Evolutionary conservation across 2,797 vertebrate genomes (phyloP).

Genomic region (Micropoecilia bifurca): DNA sequence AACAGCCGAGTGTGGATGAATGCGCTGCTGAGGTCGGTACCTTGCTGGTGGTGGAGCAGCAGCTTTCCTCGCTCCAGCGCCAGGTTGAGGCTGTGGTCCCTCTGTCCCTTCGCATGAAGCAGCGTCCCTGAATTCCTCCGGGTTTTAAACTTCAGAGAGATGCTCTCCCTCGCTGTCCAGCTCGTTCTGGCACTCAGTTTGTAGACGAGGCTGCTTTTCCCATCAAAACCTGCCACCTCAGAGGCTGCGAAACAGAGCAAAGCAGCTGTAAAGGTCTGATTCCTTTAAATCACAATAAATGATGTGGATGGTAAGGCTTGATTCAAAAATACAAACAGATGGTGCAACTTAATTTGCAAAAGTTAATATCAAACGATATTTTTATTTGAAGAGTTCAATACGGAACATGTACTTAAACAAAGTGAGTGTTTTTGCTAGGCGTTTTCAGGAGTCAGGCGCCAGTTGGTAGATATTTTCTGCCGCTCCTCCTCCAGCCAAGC

Average conservation of each 20-base stretch:
- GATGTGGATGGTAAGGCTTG: not conserved
- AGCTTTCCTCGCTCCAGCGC: constrained; percentile 90
- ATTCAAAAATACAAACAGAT: not conserved
- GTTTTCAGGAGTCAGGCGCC: not conserved
- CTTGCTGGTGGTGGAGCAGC: constrained; percentile 89
- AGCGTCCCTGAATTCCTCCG: constrained; percentile 90
- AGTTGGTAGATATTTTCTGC: not conserved
- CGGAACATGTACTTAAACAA: not conserved
- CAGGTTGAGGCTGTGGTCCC: constrained; percentile 91
- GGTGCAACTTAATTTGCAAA: not conserved
- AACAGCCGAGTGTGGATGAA: not conserved
- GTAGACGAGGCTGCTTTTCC: constrained; percentile 89
- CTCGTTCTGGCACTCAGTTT: constrained; percentile 90
- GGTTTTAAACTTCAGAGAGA: constrained; percentile 95
- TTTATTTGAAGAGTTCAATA: not conserved
- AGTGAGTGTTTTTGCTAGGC: not conserved
- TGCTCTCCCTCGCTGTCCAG: constrained; percentile 88
- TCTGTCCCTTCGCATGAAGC: constrained; percentile 91
- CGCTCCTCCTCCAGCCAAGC: not conserved
- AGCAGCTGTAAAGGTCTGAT: not conserved
- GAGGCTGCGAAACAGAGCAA: constrained; percentile 81
- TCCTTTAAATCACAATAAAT: not conserved
- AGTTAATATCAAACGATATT: not conserved
- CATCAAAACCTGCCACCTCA: constrained; percentile 91
- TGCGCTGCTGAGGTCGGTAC: constrained; percentile 61